Evolutionary conservation across 2,113 vertebrate genomes (phyloP).

Genomic region (Elachura formosa): DNA sequence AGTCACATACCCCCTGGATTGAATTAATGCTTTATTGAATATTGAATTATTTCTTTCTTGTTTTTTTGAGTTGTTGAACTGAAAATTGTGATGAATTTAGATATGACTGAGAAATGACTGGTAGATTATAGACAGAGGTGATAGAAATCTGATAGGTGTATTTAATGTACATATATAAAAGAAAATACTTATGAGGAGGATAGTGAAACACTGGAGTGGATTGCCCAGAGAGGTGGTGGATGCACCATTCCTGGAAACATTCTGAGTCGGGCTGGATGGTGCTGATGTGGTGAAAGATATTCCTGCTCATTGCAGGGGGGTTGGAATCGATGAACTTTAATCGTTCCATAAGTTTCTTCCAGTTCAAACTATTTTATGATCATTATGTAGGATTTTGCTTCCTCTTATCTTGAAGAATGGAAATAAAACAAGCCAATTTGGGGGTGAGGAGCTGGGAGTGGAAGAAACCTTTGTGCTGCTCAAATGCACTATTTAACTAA

Average conservation of each 20-base stretch:
- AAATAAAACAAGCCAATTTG: not conserved
- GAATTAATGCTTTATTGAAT: conserved; percentile 10
- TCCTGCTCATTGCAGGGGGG: not conserved
- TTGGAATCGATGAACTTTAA: not conserved
- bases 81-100: conserved; percentile 4
- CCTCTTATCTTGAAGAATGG: not conserved
- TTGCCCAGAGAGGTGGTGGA: not conserved
- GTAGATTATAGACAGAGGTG: not conserved
- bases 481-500: not conserved
- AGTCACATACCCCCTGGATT: not conserved
- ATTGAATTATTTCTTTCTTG: conserved; percentile 5
- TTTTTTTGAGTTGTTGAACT: conserved; percentile 48
- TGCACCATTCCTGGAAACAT: not conserved
- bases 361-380: not conserved
- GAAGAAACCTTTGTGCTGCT: not conserved
- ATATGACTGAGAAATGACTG: rapidly evolving
- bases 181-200: not conserved
- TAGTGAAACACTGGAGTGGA: not conserved
- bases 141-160: not conserved
- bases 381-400: conserved; percentile 14
- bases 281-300: not conserved
- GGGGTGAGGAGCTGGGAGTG: rapidly evolving
- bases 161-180: not conserved
- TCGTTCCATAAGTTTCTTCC: not conserved
- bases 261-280: rapidly evolving